Evolutionary conservation across 2,113 vertebrate species (phyloP).

Genomic region (Alligator sinensis): DNA sequence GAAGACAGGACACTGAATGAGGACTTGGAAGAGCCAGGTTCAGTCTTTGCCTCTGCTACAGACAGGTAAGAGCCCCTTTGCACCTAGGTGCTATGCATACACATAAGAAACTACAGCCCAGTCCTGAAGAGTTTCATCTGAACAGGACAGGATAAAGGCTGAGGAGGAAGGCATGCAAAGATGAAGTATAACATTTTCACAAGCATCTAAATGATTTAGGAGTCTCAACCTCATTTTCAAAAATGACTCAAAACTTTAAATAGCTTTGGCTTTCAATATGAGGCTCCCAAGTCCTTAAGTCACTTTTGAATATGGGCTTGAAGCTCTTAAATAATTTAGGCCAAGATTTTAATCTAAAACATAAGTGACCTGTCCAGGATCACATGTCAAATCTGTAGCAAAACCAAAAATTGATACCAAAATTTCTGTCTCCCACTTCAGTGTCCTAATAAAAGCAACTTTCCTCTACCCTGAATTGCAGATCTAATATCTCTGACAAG

Average conservation of each 20-base stretch:
- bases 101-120: accelerated
- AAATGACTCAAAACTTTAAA: background rate
- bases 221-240: background rate
- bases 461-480: background rate
- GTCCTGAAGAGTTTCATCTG: background rate
- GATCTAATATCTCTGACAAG: slow-evolving; percentile 24
- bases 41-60: background rate
- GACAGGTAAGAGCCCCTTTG: accelerated
- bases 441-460: background rate
- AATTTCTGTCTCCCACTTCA: background rate
- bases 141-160: background rate
- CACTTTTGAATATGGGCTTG: accelerated
- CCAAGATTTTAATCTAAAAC: accelerated
- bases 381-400: background rate
- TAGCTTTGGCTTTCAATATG: background rate
- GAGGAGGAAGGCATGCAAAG: background rate
- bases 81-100: background rate
- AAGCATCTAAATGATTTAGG: background rate
- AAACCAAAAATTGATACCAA: background rate
- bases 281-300: background rate
- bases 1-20: accelerated
- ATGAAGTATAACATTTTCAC: background rate
- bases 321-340: background rate
- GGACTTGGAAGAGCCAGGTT: accelerated
- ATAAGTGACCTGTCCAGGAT: background rate